Conservation (phyloP, 2,113 vertebrate genomes). For the Cercopithecus mona region DNA sequence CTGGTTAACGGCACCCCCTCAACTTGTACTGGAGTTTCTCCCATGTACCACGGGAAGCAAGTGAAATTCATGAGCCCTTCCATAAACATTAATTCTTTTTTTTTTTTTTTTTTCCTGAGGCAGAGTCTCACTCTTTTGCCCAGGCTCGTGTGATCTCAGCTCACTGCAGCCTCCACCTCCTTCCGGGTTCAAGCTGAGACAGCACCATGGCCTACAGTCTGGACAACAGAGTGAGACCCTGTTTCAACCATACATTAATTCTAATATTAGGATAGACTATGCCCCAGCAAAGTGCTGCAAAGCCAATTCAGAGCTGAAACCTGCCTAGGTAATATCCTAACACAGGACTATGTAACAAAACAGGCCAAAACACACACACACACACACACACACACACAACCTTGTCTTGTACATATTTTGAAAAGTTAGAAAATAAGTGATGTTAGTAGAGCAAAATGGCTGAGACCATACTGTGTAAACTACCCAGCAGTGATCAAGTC, state of each 20-base stretch:
- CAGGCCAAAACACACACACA: not conserved
- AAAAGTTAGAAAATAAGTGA: not conserved
- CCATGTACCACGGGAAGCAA: not conserved
- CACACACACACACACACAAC: not conserved
- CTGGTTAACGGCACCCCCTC: not conserved
- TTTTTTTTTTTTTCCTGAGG: no score
- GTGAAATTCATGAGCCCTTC: not conserved
- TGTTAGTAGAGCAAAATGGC: not conserved
- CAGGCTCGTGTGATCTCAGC: no score
- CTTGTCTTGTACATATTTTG: not conserved
- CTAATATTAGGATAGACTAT: not conserved
- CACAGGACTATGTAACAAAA: not conserved
- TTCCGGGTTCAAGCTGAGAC: no score
- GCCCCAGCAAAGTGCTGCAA: not conserved
- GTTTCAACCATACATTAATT: not conserved
- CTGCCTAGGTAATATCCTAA: not conserved
- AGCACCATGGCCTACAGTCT: no score
- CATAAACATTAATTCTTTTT: no score
- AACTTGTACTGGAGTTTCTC: not conserved
- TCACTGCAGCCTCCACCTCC: no score
- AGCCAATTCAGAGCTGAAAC: not conserved
- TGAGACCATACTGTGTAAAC: not conserved
- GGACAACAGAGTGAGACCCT: no score
- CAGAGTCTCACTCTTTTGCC: no score
- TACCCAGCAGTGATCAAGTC: not conserved